These are phyloP conservation scores for Zenarchopterus dispar DNA, from an alignment of 2,797 vertebrate genomes.

Conservation along the genomic window DNA sequence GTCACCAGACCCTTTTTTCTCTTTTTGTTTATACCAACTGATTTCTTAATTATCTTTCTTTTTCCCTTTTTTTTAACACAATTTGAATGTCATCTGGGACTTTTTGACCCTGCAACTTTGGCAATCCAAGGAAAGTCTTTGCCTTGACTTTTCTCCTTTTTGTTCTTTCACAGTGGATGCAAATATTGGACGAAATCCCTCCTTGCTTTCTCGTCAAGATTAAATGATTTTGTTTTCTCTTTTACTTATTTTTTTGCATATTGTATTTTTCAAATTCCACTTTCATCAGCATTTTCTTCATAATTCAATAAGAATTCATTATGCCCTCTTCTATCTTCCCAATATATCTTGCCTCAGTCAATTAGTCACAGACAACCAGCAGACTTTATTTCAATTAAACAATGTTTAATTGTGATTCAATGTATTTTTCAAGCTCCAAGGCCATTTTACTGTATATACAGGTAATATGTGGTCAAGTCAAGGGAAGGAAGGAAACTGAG, in stretches of 20 bases:
- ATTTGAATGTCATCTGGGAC: conserved; percentile 31
- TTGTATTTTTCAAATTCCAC: too few relatives aligned
- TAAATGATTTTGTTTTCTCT: too few relatives aligned
- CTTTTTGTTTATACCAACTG: conserved; percentile 45
- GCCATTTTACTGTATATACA: background rate
- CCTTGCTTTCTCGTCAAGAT: too few relatives aligned
- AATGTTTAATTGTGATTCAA: conserved; percentile 7
- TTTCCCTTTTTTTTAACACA: conserved; percentile 19
- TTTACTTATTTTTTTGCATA: too few relatives aligned
- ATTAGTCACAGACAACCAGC: too few relatives aligned
- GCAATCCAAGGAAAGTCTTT: conserved; percentile 2
- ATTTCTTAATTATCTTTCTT: conserved; percentile 40
- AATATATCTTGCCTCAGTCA: too few relatives aligned
- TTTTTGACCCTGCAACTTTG: conserved; percentile 29
- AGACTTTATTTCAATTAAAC: background rate
- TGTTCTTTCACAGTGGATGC: too few relatives aligned
- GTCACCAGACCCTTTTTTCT: conserved; percentile 27
- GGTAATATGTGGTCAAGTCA: conserved; percentile 14
- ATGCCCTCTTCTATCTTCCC: too few relatives aligned
- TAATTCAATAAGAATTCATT: too few relatives aligned
- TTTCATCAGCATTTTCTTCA: too few relatives aligned
- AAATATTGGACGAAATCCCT: too few relatives aligned
- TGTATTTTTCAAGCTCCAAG: background rate
- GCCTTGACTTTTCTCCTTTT: conserved; percentile 8
- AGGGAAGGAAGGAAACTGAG: conserved; percentile 23